A percentile compares a stretch with the other conserved stretches of the same genome.
These are phyloP conservation scores for Dexiosoma caninum DNA, from an alignment of 2,888 invertebrate species.

Conservation along the genomic window DNA sequence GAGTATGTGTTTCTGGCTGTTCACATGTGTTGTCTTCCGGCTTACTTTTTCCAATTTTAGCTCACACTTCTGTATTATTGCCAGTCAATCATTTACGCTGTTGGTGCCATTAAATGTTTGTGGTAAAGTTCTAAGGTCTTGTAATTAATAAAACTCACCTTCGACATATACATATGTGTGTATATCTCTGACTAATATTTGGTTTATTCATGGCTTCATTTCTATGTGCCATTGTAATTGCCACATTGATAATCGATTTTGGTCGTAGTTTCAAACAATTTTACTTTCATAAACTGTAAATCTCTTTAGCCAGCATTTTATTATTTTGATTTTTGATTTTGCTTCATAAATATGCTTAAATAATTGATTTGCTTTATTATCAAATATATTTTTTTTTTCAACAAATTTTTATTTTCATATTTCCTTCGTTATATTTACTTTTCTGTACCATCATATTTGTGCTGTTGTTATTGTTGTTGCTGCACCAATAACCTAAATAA, in stretches of 20 bases:
- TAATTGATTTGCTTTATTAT: slow-evolving; percentile 55
- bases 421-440: not conserved
- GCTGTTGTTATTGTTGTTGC: not conserved
- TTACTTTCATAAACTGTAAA: slow-evolving; percentile 16
- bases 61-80: not conserved
- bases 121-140: slow-evolving; percentile 28
- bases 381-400: slow-evolving; percentile 9
- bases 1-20: not conserved
- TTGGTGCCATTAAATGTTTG: slow-evolving; percentile 7
- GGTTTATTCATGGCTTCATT: slow-evolving; percentile 12
- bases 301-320: slow-evolving; percentile 4
- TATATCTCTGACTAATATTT: not conserved
- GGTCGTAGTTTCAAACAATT: slow-evolving; percentile 44
- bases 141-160: slow-evolving; percentile 44
- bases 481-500: slow-evolving; percentile 56
- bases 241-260: slow-evolving; percentile 55
- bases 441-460: not conserved
- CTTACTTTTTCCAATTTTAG: not conserved
- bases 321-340: not conserved
- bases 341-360: slow-evolving; percentile 54
- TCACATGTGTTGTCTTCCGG: slow-evolving; percentile 52
- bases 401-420: slow-evolving; percentile 11
- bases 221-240: slow-evolving; percentile 24
- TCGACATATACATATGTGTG: not conserved
- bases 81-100: slow-evolving; percentile 20